Evolutionary conservation across 2,113 vertebrate species (phyloP), one percentile per base, ranked within the genome.

Genomic region (Syngnathus typhle): DNA sequence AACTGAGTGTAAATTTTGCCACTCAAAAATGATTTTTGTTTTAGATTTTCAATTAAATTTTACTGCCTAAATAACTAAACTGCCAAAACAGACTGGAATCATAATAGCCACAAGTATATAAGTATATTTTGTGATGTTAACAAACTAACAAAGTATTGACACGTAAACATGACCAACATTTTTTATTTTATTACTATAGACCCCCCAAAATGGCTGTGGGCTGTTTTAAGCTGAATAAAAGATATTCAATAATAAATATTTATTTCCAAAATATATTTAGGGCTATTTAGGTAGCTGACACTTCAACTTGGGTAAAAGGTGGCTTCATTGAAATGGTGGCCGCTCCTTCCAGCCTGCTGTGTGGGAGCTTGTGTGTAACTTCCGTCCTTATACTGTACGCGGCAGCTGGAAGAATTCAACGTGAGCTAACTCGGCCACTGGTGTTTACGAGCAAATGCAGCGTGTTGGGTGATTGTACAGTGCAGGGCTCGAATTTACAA

Each of bases 351-450:
- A 49, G 16, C 46, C 46, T 49, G 18, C 46, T 6, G 46, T 5
- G 13, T 18, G 15, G 6, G 19, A 38, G 23, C 49, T 12, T 55
- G 36, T 47, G 18, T 69, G 63, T 71, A 56, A 56, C 13, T 6
- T 32, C 13, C 54, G 27, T 18, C 13, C 27, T 36, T 13, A 58
- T 58, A 36, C 27, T 63, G 67, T n/a, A 21, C 32, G 60, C 37
- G 65, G 32, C 62, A 71, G 37, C 65, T 47, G 27, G 18, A 43
- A 15, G 64, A 27, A 43, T 49, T 62, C 49, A 75, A 68, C 36
- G 69, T 67, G n/a, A 72, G 21, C 23, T 68, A 46, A 67, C 39
- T 13, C 39, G 32, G 58, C 12, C 27, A 12, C 1, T 60, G 51
- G 63, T 21, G 36, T 75, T 71, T 60, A 77, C 67, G 39, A 32